Conservation (phyloP, 1,140 invertebrate species). For the Drosophila miranda region DNA sequence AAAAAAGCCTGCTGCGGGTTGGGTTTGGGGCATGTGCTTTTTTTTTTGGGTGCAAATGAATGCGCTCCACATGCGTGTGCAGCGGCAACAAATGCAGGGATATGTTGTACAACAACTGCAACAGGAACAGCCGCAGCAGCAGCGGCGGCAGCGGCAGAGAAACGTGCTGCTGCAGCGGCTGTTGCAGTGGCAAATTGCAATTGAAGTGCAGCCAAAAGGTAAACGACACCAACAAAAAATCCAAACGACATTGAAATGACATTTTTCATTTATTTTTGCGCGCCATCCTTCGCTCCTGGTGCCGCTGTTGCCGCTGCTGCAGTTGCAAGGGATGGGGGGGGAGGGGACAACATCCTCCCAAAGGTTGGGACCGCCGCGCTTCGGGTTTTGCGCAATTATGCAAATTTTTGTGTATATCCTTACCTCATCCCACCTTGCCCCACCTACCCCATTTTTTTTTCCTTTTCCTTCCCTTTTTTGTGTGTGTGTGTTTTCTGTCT, state of each 20-base stretch:
- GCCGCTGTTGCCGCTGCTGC: conserved; percentile 5
- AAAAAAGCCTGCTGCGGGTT: too few relatives aligned
- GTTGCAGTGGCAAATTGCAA: conserved; percentile 75
- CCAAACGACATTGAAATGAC: conserved; percentile 79
- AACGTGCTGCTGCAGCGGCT: conserved; percentile 21
- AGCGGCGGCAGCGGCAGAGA: background rate
- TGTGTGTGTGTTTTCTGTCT: background rate
- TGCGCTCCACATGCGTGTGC: conserved; percentile 72
- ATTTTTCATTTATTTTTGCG: conserved; percentile 74
- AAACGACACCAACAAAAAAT: conserved; percentile 77
- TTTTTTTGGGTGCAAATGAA: conserved; percentile 68
- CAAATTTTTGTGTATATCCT: conserved; percentile 42
- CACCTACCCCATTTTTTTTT: background rate
- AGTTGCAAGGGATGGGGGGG: background rate
- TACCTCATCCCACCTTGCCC: conserved; percentile 1
- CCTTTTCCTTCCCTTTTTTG: conserved; percentile 7
- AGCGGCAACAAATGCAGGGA: conserved; percentile 41
- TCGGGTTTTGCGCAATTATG: conserved; percentile 54
- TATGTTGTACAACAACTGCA: conserved; percentile 54
- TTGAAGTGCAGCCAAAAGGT: conserved; percentile 79
- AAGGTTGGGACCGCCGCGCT: conserved; percentile 3
- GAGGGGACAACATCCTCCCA: too few relatives aligned
- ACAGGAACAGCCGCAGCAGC: conserved; percentile 12
- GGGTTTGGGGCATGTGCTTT: conserved; percentile 40
- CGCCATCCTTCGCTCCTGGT: conserved; percentile 14